phyloP scores from a whole-genome alignment of 2,113 vertebrate species.

The Girardinichthys multiradiatus region DNA sequence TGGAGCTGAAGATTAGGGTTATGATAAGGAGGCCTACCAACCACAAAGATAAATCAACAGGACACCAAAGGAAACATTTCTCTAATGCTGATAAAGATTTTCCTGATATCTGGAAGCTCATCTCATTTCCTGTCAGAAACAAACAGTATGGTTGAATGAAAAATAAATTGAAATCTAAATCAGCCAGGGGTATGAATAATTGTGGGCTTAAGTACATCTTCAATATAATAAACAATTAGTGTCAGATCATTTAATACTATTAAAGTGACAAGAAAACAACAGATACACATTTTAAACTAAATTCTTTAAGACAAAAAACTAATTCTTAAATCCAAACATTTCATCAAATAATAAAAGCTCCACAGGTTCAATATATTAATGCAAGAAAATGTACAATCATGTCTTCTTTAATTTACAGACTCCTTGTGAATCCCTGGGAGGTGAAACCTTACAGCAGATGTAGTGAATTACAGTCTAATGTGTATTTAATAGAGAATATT shows the following conservation, averaged over 20 bases:
- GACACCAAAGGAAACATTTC: too few species aligned
- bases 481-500: background rate
- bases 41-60: too few species aligned
- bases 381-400: constrained; percentile 22
- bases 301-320: background rate
- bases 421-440: background rate
- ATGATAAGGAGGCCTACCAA: too few species aligned
- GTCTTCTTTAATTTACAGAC: background rate
- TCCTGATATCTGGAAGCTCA: too few species aligned
- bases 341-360: constrained; percentile 22
- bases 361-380: constrained; percentile 48
- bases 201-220: too few species aligned
- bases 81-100: too few species aligned
- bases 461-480: background rate
- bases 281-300: background rate
- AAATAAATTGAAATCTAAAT: too few species aligned
- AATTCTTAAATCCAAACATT: constrained; percentile 53
- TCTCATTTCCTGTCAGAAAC: too few species aligned
- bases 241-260: background rate
- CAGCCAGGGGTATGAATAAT: too few species aligned
- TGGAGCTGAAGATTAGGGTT: too few species aligned
- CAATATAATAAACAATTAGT: too few species aligned
- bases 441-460: background rate
- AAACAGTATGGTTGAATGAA: too few species aligned
- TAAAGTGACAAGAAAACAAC: background rate